These are phyloP conservation scores for Oxyscelio sp. DNA, from an alignment of 2,888 invertebrate species.

Conservation along the genomic window DNA sequence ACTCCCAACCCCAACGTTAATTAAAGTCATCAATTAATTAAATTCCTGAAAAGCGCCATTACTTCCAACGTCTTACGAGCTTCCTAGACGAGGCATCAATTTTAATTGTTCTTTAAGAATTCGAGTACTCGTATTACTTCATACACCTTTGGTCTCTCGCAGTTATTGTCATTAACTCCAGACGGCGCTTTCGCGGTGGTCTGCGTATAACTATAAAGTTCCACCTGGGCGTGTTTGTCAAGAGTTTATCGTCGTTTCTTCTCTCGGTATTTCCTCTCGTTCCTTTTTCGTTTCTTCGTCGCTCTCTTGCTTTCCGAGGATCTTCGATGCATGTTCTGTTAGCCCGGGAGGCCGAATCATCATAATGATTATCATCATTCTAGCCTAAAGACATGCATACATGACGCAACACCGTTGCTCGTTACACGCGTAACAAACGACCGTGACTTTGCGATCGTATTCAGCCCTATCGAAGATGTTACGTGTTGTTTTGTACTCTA, in stretches of 20 bases:
- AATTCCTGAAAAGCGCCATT: too few species aligned
- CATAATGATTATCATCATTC: constrained; percentile 67
- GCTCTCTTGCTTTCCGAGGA: constrained; percentile 41
- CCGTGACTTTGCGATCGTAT: constrained; percentile 71
- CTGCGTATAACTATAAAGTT: too few species aligned
- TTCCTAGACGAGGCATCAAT: too few species aligned
- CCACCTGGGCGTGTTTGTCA: constrained; percentile 81
- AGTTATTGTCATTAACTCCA: too few species aligned
- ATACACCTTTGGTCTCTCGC: too few species aligned
- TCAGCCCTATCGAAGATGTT: constrained; percentile 58
- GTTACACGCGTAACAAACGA: constrained; percentile 71
- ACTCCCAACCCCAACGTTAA: too few species aligned
- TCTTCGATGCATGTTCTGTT: constrained; percentile 48
- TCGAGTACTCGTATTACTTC: too few species aligned
- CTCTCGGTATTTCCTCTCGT: constrained; percentile 16
- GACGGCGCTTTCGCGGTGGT: too few species aligned
- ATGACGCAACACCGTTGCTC: constrained; percentile 68
- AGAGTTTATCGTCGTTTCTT: constrained; percentile 29
- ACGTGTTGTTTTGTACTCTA: constrained; percentile 52
- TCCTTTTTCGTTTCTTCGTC: constrained; percentile 23
- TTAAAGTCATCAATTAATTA: too few species aligned
- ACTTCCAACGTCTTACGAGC: too few species aligned
- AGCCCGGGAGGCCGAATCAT: constrained; percentile 64
- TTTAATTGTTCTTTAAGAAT: too few species aligned
- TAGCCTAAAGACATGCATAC: constrained; percentile 70